phyloP scores from a whole-genome alignment of 2,113 vertebrate genomes.

The Prinia subflava region DNA sequence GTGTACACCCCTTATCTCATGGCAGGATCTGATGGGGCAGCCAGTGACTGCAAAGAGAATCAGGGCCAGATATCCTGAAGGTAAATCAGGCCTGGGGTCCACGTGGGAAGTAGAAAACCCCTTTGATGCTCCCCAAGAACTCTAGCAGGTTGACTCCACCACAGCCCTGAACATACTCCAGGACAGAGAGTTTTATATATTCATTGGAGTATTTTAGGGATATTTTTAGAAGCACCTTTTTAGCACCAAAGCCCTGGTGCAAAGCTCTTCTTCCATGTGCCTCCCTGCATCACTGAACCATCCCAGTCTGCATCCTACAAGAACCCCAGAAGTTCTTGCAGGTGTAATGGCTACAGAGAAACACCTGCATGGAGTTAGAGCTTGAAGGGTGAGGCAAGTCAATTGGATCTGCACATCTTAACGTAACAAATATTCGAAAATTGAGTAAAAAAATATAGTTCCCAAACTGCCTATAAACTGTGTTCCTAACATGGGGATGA shows the following conservation, averaged over 20 bases:
- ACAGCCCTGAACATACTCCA: not conserved
- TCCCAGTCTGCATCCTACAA: not conserved
- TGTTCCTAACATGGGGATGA: not conserved
- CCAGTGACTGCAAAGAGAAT: not conserved
- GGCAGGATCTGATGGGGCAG: not conserved
- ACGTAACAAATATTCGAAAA: not conserved
- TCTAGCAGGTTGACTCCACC: not conserved
- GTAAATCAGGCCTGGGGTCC: not conserved
- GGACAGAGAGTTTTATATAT: not conserved
- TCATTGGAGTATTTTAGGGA: not conserved
- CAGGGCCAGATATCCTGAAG: not conserved
- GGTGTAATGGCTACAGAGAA: not conserved
- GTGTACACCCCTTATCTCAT: not conserved
- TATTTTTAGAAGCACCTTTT: not conserved
- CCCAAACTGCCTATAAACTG: not conserved
- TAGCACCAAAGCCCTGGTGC: not conserved
- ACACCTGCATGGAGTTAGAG: not conserved
- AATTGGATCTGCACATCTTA: not conserved
- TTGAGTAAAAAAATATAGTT: not conserved
- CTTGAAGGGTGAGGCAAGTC: not conserved
- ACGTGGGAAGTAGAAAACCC: not conserved
- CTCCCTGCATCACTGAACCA: not conserved
- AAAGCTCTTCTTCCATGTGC: not conserved
- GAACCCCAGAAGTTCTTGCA: not conserved
- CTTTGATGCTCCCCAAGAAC: not conserved